Evolutionary conservation across 1,140 invertebrate species (phyloP).

Genomic region (Drosophila eugracilis): DNA sequence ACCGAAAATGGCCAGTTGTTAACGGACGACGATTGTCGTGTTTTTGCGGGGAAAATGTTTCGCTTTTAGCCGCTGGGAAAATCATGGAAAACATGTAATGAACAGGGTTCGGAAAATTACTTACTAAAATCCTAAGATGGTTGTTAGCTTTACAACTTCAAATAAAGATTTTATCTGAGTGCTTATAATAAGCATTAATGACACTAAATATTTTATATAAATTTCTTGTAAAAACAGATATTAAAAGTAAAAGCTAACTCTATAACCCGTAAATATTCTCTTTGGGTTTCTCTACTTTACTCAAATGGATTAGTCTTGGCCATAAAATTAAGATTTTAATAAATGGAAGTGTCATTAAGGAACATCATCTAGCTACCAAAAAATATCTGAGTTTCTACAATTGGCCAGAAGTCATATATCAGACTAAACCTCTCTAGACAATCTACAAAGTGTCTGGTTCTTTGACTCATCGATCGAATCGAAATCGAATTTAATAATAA

Average conservation of each 20-base stretch:
- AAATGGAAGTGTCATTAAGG: conserved; percentile 24
- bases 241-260: neutral
- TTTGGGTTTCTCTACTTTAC: neutral
- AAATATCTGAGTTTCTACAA: conserved; percentile 25
- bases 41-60: conserved; percentile 36
- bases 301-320: neutral
- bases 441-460: conserved; percentile 20
- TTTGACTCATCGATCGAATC: conserved; percentile 25
- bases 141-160: neutral
- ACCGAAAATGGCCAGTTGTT: conserved; percentile 67
- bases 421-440: conserved; percentile 28
- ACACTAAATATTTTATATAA: neutral
- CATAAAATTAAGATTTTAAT: conserved; percentile 1
- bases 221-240: too few relatives aligned
- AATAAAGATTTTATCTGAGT: neutral
- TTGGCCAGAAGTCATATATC: conserved; percentile 48
- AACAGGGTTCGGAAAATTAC: neutral
- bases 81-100: conserved; percentile 37
- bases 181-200: neutral
- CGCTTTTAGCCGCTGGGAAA: conserved; percentile 28
- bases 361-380: conserved; percentile 27
- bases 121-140: neutral
- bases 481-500: conserved; percentile 59
- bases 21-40: conserved; percentile 28
- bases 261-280: neutral